Percentiles rank a stretch among this genome's conserved stretches.
phyloP scores from a whole-genome alignment of 2,113 vertebrate genomes.

The Terrapene triunguis region DNA sequence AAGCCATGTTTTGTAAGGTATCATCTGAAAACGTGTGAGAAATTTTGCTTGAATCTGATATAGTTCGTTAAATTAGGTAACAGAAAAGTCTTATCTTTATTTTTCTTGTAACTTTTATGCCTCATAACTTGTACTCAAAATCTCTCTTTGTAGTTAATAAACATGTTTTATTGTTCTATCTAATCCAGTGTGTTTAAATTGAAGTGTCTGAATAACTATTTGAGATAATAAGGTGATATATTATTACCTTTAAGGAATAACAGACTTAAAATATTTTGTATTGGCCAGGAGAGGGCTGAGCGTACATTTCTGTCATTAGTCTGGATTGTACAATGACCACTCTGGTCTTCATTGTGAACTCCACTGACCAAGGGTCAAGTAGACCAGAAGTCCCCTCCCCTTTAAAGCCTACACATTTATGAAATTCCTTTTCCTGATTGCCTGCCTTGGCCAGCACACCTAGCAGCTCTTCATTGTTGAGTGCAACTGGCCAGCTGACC shows the following conservation, averaged over 20 bases:
- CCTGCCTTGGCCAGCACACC: background rate
- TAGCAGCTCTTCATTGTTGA: background rate
- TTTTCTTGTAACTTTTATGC: background rate
- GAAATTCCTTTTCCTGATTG: background rate
- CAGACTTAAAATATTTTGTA: too few species aligned
- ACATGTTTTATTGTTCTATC: background rate
- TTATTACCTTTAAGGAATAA: background rate
- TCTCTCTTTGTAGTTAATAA: background rate
- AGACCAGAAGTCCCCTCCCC: background rate
- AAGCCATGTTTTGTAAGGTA: too few species aligned
- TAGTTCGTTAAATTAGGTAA: background rate
- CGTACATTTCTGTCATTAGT: background rate
- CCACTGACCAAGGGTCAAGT: background rate
- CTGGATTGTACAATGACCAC: background rate
- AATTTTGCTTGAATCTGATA: background rate
- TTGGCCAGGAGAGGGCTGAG: background rate
- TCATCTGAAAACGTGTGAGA: background rate
- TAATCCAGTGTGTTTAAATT: background rate
- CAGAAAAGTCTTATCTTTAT: background rate
- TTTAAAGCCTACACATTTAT: background rate
- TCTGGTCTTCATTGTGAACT: background rate
- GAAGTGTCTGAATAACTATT: background rate
- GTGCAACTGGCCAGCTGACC: background rate
- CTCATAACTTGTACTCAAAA: background rate
- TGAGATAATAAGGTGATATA: background rate